Evolutionary conservation across 2,113 vertebrate species (phyloP).

Genomic region (Hippocampus mohnikei): DNA sequence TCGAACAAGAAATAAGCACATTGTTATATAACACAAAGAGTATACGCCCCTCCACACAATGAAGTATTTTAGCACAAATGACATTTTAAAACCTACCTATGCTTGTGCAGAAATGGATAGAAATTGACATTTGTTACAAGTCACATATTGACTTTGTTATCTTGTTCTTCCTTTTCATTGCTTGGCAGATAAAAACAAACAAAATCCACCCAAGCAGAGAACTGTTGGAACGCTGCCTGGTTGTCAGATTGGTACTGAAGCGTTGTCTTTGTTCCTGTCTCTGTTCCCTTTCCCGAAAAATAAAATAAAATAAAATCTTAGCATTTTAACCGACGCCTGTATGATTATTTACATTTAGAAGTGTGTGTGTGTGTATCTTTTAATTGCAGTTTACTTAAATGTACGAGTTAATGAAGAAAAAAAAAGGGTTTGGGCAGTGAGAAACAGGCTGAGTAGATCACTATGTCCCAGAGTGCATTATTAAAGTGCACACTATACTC

Average conservation of each 20-base stretch:
- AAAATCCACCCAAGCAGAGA: constrained; percentile 8
- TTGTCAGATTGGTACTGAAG: constrained; percentile 33
- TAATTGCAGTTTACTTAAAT: constrained; percentile 15
- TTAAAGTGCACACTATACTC: constrained; percentile 48
- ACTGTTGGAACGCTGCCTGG: constrained; percentile 36
- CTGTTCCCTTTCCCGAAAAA: background rate
- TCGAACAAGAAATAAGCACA: background rate
- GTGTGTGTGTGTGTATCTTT: constrained; percentile 3
- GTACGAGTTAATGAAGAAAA: constrained; percentile 34
- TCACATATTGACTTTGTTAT: constrained; percentile 6
- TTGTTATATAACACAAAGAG: background rate
- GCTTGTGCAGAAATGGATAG: background rate
- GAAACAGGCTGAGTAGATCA: constrained; percentile 19
- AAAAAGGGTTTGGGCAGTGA: constrained; percentile 2
- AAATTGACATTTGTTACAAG: constrained; percentile 2
- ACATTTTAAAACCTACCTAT: background rate
- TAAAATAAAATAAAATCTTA: background rate
- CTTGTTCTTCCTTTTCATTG: constrained; percentile 20
- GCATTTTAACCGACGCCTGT: background rate
- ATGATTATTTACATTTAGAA: constrained; percentile 12
- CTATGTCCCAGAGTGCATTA: constrained; percentile 50
- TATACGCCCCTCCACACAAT: background rate
- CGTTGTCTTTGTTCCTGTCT: constrained; percentile 10
- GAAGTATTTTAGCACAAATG: background rate
- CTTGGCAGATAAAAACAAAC: constrained; percentile 29